These are phyloP conservation scores for Drepana arcuata DNA, from an alignment of 1,140 invertebrate species.

Conservation along the genomic window DNA sequence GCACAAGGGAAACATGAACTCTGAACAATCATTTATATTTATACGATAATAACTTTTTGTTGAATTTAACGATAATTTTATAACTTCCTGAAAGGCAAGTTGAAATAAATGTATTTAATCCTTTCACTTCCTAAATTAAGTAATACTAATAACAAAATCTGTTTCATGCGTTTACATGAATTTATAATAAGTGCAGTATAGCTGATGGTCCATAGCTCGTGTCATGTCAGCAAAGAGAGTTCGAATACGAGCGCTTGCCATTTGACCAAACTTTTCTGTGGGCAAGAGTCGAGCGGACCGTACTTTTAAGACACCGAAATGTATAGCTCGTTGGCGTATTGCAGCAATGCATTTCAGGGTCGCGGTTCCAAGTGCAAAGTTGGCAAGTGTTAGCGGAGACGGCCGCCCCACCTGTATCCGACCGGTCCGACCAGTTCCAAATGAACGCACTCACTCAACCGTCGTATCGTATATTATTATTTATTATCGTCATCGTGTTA, in stretches of 20 bases:
- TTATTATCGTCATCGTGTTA: constrained; percentile 40
- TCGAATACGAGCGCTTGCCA: too few species aligned
- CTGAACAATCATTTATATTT: constrained; percentile 9
- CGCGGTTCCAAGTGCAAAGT: constrained; percentile 8
- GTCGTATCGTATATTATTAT: constrained; percentile 37
- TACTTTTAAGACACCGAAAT: too few species aligned
- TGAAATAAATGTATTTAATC: constrained; percentile 1
- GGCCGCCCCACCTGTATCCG: constrained; percentile 21
- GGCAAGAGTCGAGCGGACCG: neutral
- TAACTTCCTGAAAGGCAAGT: constrained; percentile 10
- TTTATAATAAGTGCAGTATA: too few species aligned
- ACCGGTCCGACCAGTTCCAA: constrained; percentile 38
- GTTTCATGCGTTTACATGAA: too few species aligned
- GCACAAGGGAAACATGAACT: constrained; percentile 23
- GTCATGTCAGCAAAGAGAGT: too few species aligned
- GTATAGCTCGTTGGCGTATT: constrained; percentile 7
- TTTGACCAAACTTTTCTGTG: constrained; percentile 10
- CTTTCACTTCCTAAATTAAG: constrained; percentile 6
- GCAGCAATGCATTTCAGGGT: constrained; percentile 19
- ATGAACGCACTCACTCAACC: constrained; percentile 15
- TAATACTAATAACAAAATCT: too few species aligned
- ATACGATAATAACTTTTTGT: constrained; percentile 4
- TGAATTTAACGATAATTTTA: constrained; percentile 10
- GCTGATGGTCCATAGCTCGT: too few species aligned
- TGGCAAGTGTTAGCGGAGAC: constrained; percentile 22